A percentile compares a stretch with the other conserved stretches of the same genome.
These are phyloP conservation scores for Irena cyanogastra DNA, from an alignment of 2,113 vertebrate genomes.

Conservation along the genomic window DNA sequence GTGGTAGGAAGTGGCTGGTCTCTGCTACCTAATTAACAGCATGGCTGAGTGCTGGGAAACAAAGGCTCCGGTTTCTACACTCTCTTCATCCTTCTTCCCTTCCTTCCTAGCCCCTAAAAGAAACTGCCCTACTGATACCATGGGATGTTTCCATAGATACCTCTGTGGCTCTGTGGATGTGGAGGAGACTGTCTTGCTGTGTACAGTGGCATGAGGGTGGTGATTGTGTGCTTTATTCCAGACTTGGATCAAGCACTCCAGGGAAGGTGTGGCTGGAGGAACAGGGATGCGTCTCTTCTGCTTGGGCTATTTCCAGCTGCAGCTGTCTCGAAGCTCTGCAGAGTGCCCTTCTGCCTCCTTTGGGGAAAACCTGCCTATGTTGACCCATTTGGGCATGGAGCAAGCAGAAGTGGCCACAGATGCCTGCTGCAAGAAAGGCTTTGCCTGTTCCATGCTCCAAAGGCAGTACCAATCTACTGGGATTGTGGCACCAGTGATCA, in stretches of 20 bases:
- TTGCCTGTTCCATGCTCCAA: background rate
- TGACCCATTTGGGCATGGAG: background rate
- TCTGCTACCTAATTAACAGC: background rate
- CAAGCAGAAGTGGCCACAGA: background rate
- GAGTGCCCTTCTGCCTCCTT: background rate
- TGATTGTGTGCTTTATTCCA: background rate
- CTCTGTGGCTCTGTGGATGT: background rate
- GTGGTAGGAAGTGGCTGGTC: background rate
- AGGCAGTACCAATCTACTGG: background rate
- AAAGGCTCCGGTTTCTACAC: background rate
- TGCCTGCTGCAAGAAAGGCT: background rate
- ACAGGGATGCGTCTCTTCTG: background rate
- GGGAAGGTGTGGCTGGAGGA: background rate
- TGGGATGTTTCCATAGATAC: background rate
- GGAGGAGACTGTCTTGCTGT: background rate
- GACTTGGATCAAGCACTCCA: background rate
- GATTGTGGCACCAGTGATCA: background rate
- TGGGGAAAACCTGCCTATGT: background rate
- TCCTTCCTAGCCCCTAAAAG: background rate
- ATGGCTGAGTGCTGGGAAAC: background rate
- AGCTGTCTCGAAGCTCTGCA: background rate
- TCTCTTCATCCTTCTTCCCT: background rate
- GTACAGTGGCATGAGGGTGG: background rate
- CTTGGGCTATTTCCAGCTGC: background rate
- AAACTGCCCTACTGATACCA: background rate